These are phyloP conservation scores for Pelobates cultripes DNA, from an alignment of 2,797 vertebrate species.

Conservation along the genomic window DNA sequence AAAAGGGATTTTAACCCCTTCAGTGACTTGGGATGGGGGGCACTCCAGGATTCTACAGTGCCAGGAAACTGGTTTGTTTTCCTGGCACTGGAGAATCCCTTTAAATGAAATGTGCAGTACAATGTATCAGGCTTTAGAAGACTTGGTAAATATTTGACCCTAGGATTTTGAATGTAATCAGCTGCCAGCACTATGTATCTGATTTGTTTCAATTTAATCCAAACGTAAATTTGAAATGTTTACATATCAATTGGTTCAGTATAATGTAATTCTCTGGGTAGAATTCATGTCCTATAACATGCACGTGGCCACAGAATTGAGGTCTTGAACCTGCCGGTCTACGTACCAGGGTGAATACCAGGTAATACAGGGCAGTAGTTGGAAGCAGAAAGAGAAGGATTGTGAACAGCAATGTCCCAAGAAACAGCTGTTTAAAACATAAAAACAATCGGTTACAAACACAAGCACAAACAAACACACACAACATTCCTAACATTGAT, in stretches of 20 bases:
- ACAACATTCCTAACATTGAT: too few species aligned
- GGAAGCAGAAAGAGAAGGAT: constrained; percentile 93
- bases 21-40: too few species aligned
- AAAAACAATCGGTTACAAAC: constrained; percentile 13
- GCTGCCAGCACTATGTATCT: constrained; percentile 5
- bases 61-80: too few species aligned
- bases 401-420: constrained; percentile 94
- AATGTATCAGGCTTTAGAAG: background rate
- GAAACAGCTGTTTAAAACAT: constrained; percentile 81
- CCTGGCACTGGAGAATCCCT: too few species aligned
- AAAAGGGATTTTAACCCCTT: too few species aligned
- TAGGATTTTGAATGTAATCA: background rate
- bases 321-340: background rate
- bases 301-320: background rate
- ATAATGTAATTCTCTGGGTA: too few species aligned
- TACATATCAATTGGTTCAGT: background rate
- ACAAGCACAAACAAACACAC: background rate
- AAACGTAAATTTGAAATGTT: constrained; percentile 25
- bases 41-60: too few species aligned
- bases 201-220: background rate
- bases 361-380: constrained; percentile 93
- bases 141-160: constrained; percentile 19
- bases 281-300: background rate
- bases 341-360: constrained; percentile 95
- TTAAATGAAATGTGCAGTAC: background rate